phyloP scores from a whole-genome alignment of 2,888 invertebrate species.

The Mycalesis mineus region DNA sequence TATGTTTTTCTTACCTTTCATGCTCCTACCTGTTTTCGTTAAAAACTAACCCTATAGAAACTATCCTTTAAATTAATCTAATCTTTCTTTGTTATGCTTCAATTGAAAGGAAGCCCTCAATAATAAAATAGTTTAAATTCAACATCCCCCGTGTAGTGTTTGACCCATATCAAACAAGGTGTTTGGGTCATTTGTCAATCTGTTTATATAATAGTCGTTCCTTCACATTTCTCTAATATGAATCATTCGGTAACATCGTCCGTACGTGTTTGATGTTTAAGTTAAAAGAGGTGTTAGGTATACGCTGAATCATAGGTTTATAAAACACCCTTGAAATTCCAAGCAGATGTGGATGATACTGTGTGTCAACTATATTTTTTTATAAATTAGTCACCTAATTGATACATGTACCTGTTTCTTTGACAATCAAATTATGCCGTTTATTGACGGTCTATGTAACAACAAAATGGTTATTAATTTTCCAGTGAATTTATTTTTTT shows the following conservation, averaged over 20 bases:
- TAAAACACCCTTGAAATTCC: slow-evolving; percentile 4
- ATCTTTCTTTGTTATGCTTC: background rate
- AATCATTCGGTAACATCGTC: slow-evolving; percentile 28
- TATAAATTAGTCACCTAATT: background rate
- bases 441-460: no score
- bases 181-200: slow-evolving; percentile 27
- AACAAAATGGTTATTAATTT: no score
- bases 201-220: slow-evolving; percentile 8
- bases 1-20: no score
- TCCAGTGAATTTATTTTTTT: no score
- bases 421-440: no score
- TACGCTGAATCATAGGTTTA: slow-evolving; percentile 1
- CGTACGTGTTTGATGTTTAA: background rate
- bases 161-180: slow-evolving; percentile 23
- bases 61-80: no score
- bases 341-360: background rate
- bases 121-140: slow-evolving; percentile 17
- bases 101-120: background rate
- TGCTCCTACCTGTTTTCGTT: no score
- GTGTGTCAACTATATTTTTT: background rate
- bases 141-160: slow-evolving; percentile 6
- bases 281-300: background rate
- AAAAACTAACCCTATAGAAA: no score
- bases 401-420: no score
- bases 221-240: slow-evolving; percentile 33